Conservation (phyloP, 2,888 invertebrate species). For the Machimus atricapillus region DNA sequence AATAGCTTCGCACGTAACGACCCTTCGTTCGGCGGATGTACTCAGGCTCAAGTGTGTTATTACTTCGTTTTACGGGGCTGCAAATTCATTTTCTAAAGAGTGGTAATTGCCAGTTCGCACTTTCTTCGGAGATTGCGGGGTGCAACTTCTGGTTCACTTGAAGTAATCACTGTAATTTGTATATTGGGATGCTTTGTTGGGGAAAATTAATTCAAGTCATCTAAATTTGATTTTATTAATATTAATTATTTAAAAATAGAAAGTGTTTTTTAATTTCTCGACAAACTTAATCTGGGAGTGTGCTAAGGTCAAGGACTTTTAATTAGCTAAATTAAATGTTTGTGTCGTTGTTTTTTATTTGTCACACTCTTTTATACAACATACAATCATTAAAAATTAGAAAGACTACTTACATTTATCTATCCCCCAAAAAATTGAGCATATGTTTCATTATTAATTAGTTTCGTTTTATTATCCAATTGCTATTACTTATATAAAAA, state of each 20-base stretch:
- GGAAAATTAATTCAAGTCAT: not conserved
- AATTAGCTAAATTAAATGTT: too few species aligned
- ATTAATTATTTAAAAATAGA: not conserved
- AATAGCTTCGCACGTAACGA: not conserved
- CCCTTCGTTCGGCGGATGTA: not conserved
- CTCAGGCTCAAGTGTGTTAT: not conserved
- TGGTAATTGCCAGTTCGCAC: not conserved
- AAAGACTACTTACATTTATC: too few species aligned
- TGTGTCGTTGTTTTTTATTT: too few species aligned
- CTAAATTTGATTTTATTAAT: not conserved
- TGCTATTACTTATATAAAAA: too few species aligned
- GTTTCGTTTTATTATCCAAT: too few species aligned
- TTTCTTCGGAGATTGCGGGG: not conserved
- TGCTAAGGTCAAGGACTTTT: too few species aligned
- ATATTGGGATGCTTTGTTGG: not conserved
- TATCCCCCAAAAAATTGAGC: too few species aligned
- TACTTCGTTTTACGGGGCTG: slow-evolving; percentile 4
- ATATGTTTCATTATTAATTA: too few species aligned
- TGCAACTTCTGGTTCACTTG: not conserved
- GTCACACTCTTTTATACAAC: too few species aligned
- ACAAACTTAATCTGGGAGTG: too few species aligned
- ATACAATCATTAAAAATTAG: too few species aligned
- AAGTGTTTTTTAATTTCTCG: not conserved
- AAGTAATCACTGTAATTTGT: not conserved
- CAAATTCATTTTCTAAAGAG: slow-evolving; percentile 38